Evolutionary conservation across 2,113 vertebrate species (phyloP).

Genomic region (Orthochromis malagaraziensis): DNA sequence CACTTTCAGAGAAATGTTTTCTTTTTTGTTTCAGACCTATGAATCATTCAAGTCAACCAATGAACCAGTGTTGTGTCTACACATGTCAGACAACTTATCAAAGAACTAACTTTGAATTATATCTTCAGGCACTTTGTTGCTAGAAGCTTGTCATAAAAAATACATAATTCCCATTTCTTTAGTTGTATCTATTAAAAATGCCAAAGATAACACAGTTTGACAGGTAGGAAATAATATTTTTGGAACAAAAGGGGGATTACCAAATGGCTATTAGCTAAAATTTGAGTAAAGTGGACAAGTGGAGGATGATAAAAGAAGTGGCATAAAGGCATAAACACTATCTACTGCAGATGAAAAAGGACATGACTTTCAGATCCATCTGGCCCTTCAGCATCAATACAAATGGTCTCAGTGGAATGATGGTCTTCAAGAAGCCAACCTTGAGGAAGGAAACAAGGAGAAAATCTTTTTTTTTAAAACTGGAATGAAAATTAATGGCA

Average conservation of each 20-base stretch:
- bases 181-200: rapidly evolving
- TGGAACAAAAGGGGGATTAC: background rate
- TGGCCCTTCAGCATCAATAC: background rate
- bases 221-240: background rate
- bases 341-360: background rate
- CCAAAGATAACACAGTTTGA: background rate
- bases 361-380: background rate
- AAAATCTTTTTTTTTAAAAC: rapidly evolving
- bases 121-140: background rate
- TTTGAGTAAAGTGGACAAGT: background rate
- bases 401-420: rapidly evolving
- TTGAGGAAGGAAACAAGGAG: background rate
- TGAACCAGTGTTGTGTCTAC: background rate
- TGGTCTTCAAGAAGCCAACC: background rate
- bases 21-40: background rate
- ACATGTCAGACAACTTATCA: background rate
- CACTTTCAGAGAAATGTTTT: background rate
- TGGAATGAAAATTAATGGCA: background rate
- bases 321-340: background rate
- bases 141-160: background rate
- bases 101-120: background rate
- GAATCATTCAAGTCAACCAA: background rate
- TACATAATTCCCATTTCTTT: rapidly evolving
- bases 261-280: background rate
- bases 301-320: background rate